Base-by-base conservation (phyloP, 2,797 vertebrate species). In the Notolabrus celidotus region DNA sequence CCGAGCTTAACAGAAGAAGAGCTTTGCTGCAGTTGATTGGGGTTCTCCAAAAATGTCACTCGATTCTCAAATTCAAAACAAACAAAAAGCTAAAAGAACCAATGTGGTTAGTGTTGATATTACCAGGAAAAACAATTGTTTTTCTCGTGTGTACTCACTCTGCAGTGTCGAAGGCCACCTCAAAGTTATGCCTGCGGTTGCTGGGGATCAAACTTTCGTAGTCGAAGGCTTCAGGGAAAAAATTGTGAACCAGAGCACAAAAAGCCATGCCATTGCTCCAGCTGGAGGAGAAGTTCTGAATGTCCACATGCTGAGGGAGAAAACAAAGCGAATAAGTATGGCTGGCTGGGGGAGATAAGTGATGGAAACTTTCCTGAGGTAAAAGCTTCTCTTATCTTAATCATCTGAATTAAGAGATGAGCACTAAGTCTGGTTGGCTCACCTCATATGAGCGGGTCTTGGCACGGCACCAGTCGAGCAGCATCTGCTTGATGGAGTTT, bases 251-350 rank as follows among this genome's bases (percentile, higher is more conserved):
- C 75, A 99, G 93, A 51, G 98, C 98, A 29, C 98, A 99, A 85
- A 99, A 99, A 3, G 98, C 98, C 97, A 99, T 98, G 45, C 98
- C 98, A 0, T 99, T 94, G 5, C 97, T 98, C 98, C 98, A 99
- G 73, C 98, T 99, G 68, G 97, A 99, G 4, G 98, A 99, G 83
- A 99, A 99, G 88, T 99, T 99, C 94, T 99, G 97, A 86, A 99
- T 99, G 65, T 97, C 93, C 87, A 99, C 97, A 0, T 99, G 95
- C 98, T 99, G 74, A 2, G 4, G 38, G 62, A 75, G 14, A 34
- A 46, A 43, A 49, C 17, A 2, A 7, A 25, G 2, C 46, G n/a
- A 67, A 60, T 0, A 50, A 20, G 69, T 23, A 41, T 5, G 7
- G 17, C 67, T 14, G 10, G n/a, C 19, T 39, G 2, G 34, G 33